A percentile compares a stretch with the other conserved stretches of the same genome.
phyloP scores from a whole-genome alignment of 2,113 vertebrate genomes.

The Benthochromis sp. region DNA sequence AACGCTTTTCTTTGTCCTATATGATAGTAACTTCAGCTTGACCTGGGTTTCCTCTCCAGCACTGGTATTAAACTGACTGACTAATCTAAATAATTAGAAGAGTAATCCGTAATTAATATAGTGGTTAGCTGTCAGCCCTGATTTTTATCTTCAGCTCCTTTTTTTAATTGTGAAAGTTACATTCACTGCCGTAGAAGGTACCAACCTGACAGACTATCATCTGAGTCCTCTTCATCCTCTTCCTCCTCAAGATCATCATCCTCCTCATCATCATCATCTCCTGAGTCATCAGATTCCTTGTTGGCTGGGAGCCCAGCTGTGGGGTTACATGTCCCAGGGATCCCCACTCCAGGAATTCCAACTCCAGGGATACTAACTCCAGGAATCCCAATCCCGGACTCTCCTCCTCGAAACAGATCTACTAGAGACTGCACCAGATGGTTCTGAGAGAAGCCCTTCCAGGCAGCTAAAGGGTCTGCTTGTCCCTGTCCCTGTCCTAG shows the following conservation, averaged over 20 bases:
- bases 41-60: not conserved
- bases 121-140: not conserved
- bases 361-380: conserved; percentile 63
- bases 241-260: conserved; percentile 89
- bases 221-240: conserved; percentile 87
- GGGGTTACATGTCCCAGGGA: conserved; percentile 61
- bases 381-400: conserved; percentile 72
- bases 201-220: conserved; percentile 95
- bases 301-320: conserved; percentile 79
- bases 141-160: not conserved
- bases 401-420: conserved; percentile 87
- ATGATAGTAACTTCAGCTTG: not conserved
- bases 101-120: not conserved
- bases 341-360: conserved; percentile 60
- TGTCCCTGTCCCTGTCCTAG: conserved; percentile 24
- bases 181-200: not conserved
- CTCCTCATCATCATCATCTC: conserved; percentile 91
- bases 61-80: not conserved
- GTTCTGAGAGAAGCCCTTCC: conserved; percentile 80
- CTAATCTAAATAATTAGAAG: not conserved
- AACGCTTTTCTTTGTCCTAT: not conserved
- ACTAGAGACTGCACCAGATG: conserved; percentile 82
- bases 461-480: conserved; percentile 61
- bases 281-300: conserved; percentile 95
- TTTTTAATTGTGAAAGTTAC: not conserved